Conservation (phyloP, 2,797 vertebrate genomes). For the Coilia nasus region DNA sequence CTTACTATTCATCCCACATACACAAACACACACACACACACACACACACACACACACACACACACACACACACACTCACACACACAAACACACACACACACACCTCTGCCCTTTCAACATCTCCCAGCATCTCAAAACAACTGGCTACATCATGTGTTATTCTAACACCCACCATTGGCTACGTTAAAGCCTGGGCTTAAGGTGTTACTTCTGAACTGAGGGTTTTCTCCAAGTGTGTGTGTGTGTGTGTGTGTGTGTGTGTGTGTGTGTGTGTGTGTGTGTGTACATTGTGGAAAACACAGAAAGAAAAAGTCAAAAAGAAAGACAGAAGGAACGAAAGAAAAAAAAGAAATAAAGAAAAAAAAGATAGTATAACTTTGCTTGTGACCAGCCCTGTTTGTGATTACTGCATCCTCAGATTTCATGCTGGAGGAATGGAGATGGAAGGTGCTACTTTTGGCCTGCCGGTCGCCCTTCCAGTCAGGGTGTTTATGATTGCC, state of each 20-base stretch:
- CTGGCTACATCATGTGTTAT: conserved; percentile 97
- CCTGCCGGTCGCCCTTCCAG: background rate
- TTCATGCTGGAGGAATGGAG: background rate
- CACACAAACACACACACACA: too few relatives aligned
- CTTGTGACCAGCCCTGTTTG: background rate
- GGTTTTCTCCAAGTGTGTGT: conserved; percentile 19
- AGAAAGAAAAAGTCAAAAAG: background rate
- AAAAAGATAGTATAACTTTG: background rate
- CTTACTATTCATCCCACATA: background rate
- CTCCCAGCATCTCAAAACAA: conserved; percentile 83
- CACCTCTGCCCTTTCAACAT: conserved; percentile 50
- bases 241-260: conserved; percentile 31
- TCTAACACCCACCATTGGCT: conserved; percentile 85
- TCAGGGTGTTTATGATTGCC: background rate
- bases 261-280: conserved; percentile 31
- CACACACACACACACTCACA: too few relatives aligned
- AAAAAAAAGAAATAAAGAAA: too few relatives aligned
- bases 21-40: too few relatives aligned
- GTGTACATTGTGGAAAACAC: background rate
- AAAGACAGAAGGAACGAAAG: background rate
- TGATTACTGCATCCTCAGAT: background rate
- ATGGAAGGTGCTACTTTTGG: background rate
- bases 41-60: too few relatives aligned
- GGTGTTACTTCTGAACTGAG: conserved; percentile 90
- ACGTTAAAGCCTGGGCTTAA: conserved; percentile 86